Base-by-base conservation (phyloP, 1,140 invertebrate species). In the Leguminivora glycinivorella region DNA sequence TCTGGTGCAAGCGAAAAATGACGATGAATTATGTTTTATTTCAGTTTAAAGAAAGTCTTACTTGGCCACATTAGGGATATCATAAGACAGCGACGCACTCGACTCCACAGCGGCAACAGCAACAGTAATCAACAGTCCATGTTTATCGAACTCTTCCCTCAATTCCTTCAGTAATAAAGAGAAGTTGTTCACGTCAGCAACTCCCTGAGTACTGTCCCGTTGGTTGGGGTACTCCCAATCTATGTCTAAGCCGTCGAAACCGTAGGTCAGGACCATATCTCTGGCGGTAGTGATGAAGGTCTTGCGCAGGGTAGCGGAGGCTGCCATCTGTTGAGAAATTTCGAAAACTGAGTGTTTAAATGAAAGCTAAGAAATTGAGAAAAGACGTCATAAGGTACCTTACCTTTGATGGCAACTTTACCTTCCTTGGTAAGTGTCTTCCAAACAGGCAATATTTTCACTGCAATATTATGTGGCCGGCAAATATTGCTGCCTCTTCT, bases 191-290 rank as follows among this genome's bases (percentile, higher is more conserved):
- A 89, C 82, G 75, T 93, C 88, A 66, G 91, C 92, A 72, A 91
- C 3, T 84, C 83, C n/a, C 1, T 93, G 70, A 7, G 90, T 87
- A 1, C 94, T 93, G 58, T 95, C 95, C 52, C 95, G 85, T 74
- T 94, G 93, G 12, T 90, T 93, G 0, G 96, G 96, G 79, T 96
- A 96, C 72, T 97, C 96, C 96, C 96, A 97, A 81, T 97, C 96
- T 12, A 97, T 19, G 81, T 97, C 96, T 1, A 97, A 91, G 0
- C 96, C 96, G 86, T 97, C 95, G 70, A 97, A 97, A 5, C 93
- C 90, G 78, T 96, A 93, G n/a, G 92, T 93, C 68, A 88, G 82
- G 0, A 95, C 67, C 74, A 95, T 95, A 0, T 88, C 72, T 0
- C 95, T 87, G 0, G 93, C 92, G 70, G 93, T 94, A 1, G 92